phyloP scores from a whole-genome alignment of 2,797 vertebrate genomes.

The Poecile montanus region DNA sequence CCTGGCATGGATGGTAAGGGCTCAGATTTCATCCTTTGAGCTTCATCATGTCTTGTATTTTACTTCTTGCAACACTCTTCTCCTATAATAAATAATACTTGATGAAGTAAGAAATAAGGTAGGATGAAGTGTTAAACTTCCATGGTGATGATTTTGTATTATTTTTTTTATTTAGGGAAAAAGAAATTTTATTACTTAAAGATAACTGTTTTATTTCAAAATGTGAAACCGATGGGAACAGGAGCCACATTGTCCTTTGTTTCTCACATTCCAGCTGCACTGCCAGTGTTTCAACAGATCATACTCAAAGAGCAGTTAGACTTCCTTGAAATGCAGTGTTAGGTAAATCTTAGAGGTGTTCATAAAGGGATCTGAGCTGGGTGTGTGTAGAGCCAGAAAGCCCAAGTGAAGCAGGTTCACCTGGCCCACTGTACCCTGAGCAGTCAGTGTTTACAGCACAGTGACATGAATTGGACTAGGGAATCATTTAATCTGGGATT shows the following conservation, averaged over 20 bases:
- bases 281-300: background rate
- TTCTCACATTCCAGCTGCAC: background rate
- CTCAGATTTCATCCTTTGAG: background rate
- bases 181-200: background rate
- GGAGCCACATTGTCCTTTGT: background rate
- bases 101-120: background rate
- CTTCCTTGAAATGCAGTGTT: background rate
- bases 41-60: background rate
- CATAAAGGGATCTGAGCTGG: background rate
- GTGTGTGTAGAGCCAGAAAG: background rate
- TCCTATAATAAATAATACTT: background rate
- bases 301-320: background rate
- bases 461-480: background rate
- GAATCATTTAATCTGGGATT: background rate
- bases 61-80: background rate
- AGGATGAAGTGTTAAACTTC: background rate
- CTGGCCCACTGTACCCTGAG: background rate
- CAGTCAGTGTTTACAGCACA: background rate
- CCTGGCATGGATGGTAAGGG: rapidly evolving
- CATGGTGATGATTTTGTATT: background rate
- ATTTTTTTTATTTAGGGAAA: background rate
- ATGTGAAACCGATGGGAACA: background rate
- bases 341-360: background rate
- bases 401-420: background rate
- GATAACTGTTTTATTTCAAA: background rate